Percentiles rank a stretch among this genome's conserved stretches.
Evolutionary conservation across 2,797 vertebrate species (phyloP).

Genomic region (Thaleichthys pacificus): DNA sequence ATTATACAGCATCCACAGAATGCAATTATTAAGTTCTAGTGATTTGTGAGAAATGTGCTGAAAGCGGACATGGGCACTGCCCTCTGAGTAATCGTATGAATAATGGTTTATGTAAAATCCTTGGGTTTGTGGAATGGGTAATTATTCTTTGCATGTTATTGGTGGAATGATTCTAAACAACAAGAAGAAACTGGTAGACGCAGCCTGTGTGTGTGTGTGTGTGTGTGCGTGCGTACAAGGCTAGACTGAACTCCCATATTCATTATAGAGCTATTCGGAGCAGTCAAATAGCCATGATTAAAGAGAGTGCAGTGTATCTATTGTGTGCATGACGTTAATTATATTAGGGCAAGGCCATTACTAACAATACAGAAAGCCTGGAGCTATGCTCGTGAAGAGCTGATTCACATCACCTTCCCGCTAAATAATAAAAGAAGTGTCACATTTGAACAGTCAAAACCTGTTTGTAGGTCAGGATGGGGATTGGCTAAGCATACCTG

Average conservation of each 20-base stretch:
- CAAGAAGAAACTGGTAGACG: not conserved
- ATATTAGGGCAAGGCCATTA: slow-evolving; percentile 15
- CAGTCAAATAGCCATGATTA: not conserved
- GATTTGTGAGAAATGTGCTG: not conserved
- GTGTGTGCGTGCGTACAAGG: too few species aligned
- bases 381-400: not conserved
- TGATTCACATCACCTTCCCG: too few species aligned
- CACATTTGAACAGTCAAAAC: too few species aligned
- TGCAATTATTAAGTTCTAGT: not conserved
- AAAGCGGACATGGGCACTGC: not conserved
- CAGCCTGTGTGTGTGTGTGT: not conserved
- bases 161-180: slow-evolving; percentile 10
- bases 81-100: slow-evolving; percentile 4
- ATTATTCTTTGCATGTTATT: slow-evolving; percentile 10
- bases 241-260: not conserved
- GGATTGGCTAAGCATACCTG: not conserved
- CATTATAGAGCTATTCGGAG: not conserved
- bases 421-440: too few species aligned
- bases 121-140: slow-evolving; percentile 12
- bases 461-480: too few species aligned
- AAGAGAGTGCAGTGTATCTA: not conserved
- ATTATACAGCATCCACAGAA: not conserved
- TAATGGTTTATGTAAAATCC: slow-evolving; percentile 1
- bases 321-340: slow-evolving; percentile 16
- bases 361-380: not conserved